Evolutionary conservation across 2,113 vertebrate genomes (phyloP).

Genomic region (Stictonetta naevosa): DNA sequence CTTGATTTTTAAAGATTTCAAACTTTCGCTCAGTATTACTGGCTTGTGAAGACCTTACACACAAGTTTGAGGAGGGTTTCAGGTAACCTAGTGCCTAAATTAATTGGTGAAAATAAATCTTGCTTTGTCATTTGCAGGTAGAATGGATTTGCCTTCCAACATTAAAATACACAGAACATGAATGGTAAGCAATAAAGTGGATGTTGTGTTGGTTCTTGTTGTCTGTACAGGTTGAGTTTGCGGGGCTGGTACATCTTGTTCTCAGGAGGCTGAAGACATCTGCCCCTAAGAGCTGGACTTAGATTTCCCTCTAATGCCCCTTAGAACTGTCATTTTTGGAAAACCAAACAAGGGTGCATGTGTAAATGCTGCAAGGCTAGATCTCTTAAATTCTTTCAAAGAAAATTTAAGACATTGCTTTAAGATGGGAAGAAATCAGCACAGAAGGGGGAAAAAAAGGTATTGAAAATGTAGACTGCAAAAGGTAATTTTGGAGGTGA

Average conservation of each 20-base stretch:
- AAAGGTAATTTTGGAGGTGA: neutral
- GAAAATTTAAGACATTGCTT: neutral
- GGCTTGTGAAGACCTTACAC: neutral
- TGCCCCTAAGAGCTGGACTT: neutral
- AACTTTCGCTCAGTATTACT: neutral
- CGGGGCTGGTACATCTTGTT: neutral
- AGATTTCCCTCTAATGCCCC: neutral
- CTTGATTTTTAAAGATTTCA: neutral
- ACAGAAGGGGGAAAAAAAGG: neutral
- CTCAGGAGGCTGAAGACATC: neutral
- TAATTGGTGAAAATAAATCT: neutral
- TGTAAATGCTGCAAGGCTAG: neutral
- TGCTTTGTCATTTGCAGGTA: neutral
- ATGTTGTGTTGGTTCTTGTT: neutral
- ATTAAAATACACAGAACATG: neutral
- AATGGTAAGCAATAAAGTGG: neutral
- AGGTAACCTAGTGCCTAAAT: neutral
- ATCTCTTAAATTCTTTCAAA: neutral
- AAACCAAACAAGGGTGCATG: neutral
- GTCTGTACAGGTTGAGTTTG: neutral
- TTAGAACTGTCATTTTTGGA: neutral
- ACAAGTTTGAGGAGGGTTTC: neutral
- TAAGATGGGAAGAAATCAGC: constrained; percentile 9
- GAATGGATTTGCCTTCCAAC: neutral
- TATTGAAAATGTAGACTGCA: neutral